Base-by-base conservation (phyloP, 2,797 vertebrate species). In the Microcaecilia unicolor region DNA sequence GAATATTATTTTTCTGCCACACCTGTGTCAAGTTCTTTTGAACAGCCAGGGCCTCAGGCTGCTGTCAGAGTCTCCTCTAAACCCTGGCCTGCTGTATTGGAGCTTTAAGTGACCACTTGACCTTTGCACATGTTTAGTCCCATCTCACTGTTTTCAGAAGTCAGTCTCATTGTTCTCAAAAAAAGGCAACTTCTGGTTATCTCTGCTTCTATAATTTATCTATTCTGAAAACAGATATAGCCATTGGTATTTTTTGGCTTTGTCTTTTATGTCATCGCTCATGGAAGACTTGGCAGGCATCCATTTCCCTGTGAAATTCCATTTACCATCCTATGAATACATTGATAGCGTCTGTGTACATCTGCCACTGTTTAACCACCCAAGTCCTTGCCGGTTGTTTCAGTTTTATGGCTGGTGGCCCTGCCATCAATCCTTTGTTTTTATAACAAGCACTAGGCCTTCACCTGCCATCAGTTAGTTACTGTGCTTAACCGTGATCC, bases 91-190 rank as follows among this genome's bases (percentile, higher is more conserved):
- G 21, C 59, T 77, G 71, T 79, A 72, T 60, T 51, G 60, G 61
- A 50, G 61, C 60, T 61, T 70, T 72, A 60, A 83, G 51, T 22
- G 11, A 43, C 63, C 66, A 65, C 69, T 82, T 83, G 76, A 76
- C 72, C 80, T 76, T 74, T 72, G 57, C 74, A 57, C 64, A 69
- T 65, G 63, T 65, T 60, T 76, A 70, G 48, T 61, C 76, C 52
- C 27, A 39, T 3, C 25, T 24, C 21, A 9, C 19, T 39, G 15
- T 37, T 57, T 30, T 34, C 24, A 21, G 18, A 27, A 28, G 6
- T 25, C 25, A 43, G 46, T 10, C 13, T 8, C 18, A 7, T 22
- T 10, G 3, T 35, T 44, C 33, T 19, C 33, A 53, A 33, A 11
- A 13, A n/a, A 6, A 18, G 8, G 3, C 28, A 19, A 18, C n/a